phyloP scores from a whole-genome alignment of 37 sponge, comb jelly and placozoan species.

The Agelas oroides region DNA sequence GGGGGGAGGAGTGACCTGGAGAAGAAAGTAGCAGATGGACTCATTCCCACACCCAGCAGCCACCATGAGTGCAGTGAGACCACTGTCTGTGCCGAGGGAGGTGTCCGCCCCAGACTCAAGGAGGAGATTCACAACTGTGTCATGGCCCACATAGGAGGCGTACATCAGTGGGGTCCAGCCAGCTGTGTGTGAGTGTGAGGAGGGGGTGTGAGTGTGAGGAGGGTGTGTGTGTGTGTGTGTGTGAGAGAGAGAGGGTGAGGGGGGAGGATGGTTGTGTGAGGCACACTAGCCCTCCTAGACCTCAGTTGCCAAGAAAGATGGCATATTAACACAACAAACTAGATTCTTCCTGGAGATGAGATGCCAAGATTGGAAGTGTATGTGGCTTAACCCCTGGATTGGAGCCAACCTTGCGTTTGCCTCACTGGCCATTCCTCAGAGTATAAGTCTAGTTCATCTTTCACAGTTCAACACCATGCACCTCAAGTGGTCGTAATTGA shows the following conservation, averaged over 20 bases:
- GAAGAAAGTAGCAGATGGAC: slow-evolving; percentile 78
- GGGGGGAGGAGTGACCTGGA: slow-evolving; percentile 57
- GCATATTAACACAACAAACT: too few species aligned
- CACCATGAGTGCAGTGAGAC: slow-evolving; percentile 82
- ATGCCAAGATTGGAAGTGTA: too few species aligned
- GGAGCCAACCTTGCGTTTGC: too few species aligned
- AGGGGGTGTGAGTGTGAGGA: background rate
- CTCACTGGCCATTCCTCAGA: too few species aligned
- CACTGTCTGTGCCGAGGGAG: slow-evolving; percentile 44
- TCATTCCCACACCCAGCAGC: slow-evolving; percentile 92
- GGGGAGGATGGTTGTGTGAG: too few species aligned
- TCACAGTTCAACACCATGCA: too few species aligned
- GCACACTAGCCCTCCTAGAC: too few species aligned
- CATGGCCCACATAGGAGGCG: slow-evolving; percentile 83
- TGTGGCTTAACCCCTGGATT: too few species aligned
- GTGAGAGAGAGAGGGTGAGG: background rate
- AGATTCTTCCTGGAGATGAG: too few species aligned
- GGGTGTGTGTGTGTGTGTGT: slow-evolving; percentile 16
- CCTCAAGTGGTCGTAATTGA: too few species aligned
- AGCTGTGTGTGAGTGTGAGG: slow-evolving; percentile 20
- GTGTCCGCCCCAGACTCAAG: slow-evolving; percentile 73
- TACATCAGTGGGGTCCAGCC: slow-evolving; percentile 88
- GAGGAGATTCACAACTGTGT: slow-evolving; percentile 79
- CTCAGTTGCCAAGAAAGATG: too few species aligned
- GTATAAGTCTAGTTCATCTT: too few species aligned